phyloP scores from a whole-genome alignment of 1,140 invertebrate genomes.

The Calliopsis andreniformis region DNA sequence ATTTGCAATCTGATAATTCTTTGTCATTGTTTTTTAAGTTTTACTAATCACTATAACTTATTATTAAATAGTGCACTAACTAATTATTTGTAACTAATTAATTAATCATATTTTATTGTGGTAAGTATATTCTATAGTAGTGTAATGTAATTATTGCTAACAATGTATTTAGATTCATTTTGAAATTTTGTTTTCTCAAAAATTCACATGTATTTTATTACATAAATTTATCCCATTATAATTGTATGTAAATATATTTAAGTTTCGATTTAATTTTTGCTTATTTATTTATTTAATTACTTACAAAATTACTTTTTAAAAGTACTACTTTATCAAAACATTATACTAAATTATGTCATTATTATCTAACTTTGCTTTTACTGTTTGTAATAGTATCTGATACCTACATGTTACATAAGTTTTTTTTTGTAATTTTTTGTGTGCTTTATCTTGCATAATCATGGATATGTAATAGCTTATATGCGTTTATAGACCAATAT shows the following conservation, averaged over 20 bases:
- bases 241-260: too few relatives aligned
- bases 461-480: neutral
- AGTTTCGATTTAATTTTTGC: neutral
- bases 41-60: constrained; percentile 2
- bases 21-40: neutral
- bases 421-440: constrained; percentile 11
- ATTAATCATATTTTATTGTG: neutral
- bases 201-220: too few relatives aligned
- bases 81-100: neutral
- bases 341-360: neutral
- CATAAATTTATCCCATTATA: too few relatives aligned
- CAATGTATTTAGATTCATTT: neutral
- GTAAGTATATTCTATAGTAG: neutral
- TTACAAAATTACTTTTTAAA: neutral
- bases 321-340: neutral
- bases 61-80: neutral
- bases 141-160: neutral
- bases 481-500: too few relatives aligned
- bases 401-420: neutral
- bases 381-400: neutral
- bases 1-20: constrained; percentile 20
- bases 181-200: neutral
- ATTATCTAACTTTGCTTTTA: neutral
- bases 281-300: neutral
- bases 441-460: constrained; percentile 2